Evolutionary conservation across 2,888 invertebrate species (phyloP).

Genomic region (Amphimallon solstitiale): DNA sequence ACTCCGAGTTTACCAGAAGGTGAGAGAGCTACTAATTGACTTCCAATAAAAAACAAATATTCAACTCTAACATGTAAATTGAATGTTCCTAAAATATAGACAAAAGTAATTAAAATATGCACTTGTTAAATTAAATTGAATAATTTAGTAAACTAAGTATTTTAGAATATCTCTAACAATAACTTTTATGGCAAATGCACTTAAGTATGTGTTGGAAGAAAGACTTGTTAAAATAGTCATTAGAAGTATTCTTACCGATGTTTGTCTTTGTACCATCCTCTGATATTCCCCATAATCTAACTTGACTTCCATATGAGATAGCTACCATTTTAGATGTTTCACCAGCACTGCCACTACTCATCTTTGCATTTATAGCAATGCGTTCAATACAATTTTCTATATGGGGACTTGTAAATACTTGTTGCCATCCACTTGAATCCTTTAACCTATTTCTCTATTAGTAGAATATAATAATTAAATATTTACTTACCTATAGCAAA

Average conservation of each 20-base stretch:
- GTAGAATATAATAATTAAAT: neutral
- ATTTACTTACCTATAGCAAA: conserved; percentile 82
- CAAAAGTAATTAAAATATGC: neutral
- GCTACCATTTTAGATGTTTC: conserved; percentile 83
- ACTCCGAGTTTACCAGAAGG: conserved; percentile 95
- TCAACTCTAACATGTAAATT: conserved; percentile 93
- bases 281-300: conserved; percentile 82
- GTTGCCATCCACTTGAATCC: conserved; percentile 97
- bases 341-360: conserved; percentile 66
- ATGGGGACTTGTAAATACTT: conserved; percentile 92
- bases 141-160: too few relatives aligned
- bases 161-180: too few relatives aligned
- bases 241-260: conserved; percentile 68
- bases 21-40: conserved; percentile 95
- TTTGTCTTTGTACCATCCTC: conserved; percentile 80
- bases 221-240: too few relatives aligned
- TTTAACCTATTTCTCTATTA: conserved; percentile 72
- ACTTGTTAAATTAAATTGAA: conserved; percentile 2
- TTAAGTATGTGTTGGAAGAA: too few relatives aligned
- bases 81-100: conserved; percentile 75
- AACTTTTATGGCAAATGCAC: too few relatives aligned
- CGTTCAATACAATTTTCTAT: conserved; percentile 90
- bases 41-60: conserved; percentile 96
- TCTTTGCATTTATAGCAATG: conserved; percentile 86
- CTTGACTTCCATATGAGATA: conserved; percentile 80